A percentile compares a stretch with the other conserved stretches of the same genome.
Evolutionary conservation across 2,797 vertebrate species (phyloP).

Genomic region (Cossypha polioptera): DNA sequence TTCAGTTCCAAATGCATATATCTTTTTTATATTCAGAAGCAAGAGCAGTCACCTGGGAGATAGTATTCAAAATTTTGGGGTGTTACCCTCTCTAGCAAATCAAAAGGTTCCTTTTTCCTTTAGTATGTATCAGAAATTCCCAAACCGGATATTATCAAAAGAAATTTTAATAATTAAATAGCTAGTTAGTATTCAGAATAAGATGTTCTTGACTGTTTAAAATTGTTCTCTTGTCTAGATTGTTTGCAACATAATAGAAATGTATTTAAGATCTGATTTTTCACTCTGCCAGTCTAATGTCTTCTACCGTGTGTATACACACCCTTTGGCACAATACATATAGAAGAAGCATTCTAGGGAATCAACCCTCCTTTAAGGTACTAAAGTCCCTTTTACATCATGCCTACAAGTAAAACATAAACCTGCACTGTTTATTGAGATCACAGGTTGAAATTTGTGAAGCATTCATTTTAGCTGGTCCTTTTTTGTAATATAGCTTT

Average conservation of each 20-base stretch:
- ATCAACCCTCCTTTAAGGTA: background rate
- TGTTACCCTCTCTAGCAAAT: background rate
- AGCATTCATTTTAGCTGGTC: background rate
- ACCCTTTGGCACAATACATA: background rate
- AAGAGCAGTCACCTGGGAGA: background rate
- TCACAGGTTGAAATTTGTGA: background rate
- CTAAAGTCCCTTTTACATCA: background rate
- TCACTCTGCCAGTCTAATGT: background rate
- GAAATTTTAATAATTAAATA: constrained; percentile 51
- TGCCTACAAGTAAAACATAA: background rate
- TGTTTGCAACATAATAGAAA: constrained; percentile 40
- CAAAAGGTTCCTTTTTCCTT: background rate
- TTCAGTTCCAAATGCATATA: background rate
- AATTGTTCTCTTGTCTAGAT: constrained; percentile 39
- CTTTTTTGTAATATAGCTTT: background rate
- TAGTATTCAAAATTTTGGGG: background rate
- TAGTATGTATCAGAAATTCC: background rate
- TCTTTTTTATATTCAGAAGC: background rate
- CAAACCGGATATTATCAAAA: constrained; percentile 19
- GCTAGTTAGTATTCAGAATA: constrained; percentile 32
- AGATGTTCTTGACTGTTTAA: constrained; percentile 18
- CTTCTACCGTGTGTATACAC: background rate
- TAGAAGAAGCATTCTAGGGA: background rate
- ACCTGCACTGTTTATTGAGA: background rate
- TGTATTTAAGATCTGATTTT: background rate